These are phyloP conservation scores for Echinarachnius parma DNA, from an alignment of 53 echinoderm and acorn worm species.

Conservation along the genomic window DNA sequence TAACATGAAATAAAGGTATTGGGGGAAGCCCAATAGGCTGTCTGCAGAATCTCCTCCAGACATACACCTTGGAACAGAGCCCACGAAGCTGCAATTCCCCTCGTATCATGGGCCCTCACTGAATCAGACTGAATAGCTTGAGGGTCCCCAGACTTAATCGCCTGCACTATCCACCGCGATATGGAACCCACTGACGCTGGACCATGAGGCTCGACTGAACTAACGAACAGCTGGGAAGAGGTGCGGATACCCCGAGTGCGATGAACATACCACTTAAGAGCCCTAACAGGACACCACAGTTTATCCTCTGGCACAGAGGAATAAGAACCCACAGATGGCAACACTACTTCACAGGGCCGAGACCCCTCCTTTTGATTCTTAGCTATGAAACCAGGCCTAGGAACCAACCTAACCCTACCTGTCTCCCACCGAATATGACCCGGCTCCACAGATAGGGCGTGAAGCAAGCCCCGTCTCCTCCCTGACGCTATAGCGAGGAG, in stretches of 20 bases:
- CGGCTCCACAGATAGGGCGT: neutral
- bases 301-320: conserved; percentile 10
- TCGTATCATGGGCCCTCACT: conserved; percentile 30
- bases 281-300: conserved; percentile 26
- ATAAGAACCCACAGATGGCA: neutral
- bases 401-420: neutral
- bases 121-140: neutral
- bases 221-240: neutral
- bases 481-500: conserved; percentile 1
- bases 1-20: conserved; percentile 43
- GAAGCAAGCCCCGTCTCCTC: conserved; percentile 6
- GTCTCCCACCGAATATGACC: conserved; percentile 29
- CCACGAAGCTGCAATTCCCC: conserved; percentile 47
- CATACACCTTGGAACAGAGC: conserved; percentile 46
- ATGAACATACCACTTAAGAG: conserved; percentile 28
- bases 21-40: conserved; percentile 45
- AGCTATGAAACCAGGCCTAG: neutral
- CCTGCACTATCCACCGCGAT: conserved; percentile 19
- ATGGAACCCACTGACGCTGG: neutral
- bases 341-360: neutral
- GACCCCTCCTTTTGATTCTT: conserved; percentile 3
- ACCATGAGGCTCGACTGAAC: conserved; percentile 5
- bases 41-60: conserved; percentile 45
- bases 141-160: neutral
- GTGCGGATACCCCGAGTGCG: neutral